A percentile compares a stretch with the other conserved stretches of the same genome.
Conservation (phyloP, 2,888 invertebrate genomes). For the Callimorpha dominula region DNA sequence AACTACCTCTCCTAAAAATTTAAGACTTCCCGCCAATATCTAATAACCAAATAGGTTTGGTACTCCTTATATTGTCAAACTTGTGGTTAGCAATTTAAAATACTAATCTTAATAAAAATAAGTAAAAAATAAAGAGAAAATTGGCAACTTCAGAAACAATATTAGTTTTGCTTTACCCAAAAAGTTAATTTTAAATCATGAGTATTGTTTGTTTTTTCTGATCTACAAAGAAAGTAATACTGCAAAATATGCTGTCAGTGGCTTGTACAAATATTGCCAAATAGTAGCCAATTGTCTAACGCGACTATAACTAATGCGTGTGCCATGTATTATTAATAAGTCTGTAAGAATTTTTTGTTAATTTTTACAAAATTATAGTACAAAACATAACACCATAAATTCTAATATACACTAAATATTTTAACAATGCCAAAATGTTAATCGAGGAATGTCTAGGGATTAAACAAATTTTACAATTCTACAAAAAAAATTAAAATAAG, state of each 20-base stretch:
- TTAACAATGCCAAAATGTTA: constrained; percentile 41
- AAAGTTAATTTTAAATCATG: background rate
- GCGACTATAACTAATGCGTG: constrained; percentile 31
- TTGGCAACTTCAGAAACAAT: constrained; percentile 14
- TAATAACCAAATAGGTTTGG: constrained; percentile 30
- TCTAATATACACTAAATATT: constrained; percentile 29
- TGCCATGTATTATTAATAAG: constrained; percentile 38
- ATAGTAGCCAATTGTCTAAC: constrained; percentile 25
- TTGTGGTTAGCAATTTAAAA: constrained; percentile 31
- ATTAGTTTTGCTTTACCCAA: background rate
- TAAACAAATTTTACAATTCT: constrained; percentile 31
- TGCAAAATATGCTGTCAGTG: background rate
- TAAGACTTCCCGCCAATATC: constrained; percentile 21
- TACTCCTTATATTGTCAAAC: constrained; percentile 38
- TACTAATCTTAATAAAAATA: constrained; percentile 19
- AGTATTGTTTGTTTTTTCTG: background rate
- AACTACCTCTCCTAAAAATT: constrained; percentile 32
- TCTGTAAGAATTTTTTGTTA: constrained; percentile 25
- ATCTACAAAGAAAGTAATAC: background rate
- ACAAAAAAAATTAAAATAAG: background rate
- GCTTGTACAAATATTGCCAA: too few relatives aligned
- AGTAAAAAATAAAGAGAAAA: constrained; percentile 21
- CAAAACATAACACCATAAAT: constrained; percentile 34
- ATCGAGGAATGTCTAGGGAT: constrained; percentile 56
- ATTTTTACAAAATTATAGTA: constrained; percentile 16